phyloP scores from a whole-genome alignment of 2,797 vertebrate genomes.

The Picus viridis region DNA sequence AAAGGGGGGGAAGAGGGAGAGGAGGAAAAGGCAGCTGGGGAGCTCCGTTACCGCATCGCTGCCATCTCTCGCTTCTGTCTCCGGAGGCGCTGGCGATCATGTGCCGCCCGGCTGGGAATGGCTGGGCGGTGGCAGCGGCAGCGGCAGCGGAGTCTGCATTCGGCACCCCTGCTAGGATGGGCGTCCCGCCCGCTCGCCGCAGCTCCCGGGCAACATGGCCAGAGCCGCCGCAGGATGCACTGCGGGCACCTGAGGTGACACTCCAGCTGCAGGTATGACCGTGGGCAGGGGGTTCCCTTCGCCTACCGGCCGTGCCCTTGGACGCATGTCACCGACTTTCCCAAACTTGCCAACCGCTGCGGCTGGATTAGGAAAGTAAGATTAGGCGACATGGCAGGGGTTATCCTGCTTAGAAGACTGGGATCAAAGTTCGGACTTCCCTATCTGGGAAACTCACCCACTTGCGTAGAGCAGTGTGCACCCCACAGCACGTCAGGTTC shows the following conservation, averaged over 20 bases:
- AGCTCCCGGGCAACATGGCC: neutral
- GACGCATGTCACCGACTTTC: accelerated
- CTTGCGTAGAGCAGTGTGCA: too few species aligned
- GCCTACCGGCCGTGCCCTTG: neutral
- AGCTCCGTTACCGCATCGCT: neutral
- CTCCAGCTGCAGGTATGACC: neutral
- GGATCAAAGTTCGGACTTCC: neutral
- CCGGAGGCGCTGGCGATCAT: neutral
- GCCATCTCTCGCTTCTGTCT: neutral
- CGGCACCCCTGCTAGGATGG: neutral
- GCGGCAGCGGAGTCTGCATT: neutral
- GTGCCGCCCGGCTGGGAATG: neutral
- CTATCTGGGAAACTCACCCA: accelerated
- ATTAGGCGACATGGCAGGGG: neutral
- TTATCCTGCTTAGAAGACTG: accelerated
- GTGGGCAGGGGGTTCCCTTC: accelerated
- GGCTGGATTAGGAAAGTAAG: neutral
- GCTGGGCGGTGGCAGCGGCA: neutral
- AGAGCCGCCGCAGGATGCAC: neutral
- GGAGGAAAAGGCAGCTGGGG: neutral
- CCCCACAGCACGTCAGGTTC: accelerated
- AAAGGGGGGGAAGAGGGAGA: constrained; percentile 69
- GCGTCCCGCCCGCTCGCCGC: neutral
- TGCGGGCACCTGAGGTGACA: neutral
- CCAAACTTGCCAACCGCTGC: neutral